phyloP scores from a whole-genome alignment of 2,797 vertebrate genomes.

The Diceros bicornis region DNA sequence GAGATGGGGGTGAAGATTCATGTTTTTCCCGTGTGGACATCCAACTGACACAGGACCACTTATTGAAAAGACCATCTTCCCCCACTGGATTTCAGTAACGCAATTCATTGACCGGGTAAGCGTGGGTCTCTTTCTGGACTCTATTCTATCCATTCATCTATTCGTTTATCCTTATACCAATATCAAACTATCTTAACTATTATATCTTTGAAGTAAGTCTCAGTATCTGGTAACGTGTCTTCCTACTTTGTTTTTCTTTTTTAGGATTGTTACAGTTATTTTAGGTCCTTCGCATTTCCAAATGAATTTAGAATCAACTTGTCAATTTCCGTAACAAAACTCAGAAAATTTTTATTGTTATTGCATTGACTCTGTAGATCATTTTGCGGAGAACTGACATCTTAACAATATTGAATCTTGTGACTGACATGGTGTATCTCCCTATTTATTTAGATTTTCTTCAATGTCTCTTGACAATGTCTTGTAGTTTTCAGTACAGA shows the following conservation, averaged over 20 bases:
- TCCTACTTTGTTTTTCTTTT: conserved; percentile 20
- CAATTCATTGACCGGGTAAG: no score
- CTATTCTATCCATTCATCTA: not conserved
- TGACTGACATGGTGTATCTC: not conserved
- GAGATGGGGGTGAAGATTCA: not conserved
- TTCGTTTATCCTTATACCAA: not conserved
- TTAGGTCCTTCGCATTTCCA: conserved; percentile 19
- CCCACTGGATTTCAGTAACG: not conserved
- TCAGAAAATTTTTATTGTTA: not conserved
- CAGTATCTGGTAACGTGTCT: not conserved
- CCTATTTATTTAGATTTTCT: not conserved
- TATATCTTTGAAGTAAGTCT: not conserved
- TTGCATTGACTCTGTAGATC: not conserved
- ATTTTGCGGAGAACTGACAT: not conserved
- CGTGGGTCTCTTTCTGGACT: not conserved
- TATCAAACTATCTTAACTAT: not conserved
- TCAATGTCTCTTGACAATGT: not conserved
- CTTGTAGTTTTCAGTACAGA: not conserved
- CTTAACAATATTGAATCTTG: not conserved
- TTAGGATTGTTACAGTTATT: not conserved
- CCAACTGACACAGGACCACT: not conserved
- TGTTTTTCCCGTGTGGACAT: not conserved
- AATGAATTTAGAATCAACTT: not conserved
- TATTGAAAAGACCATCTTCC: not conserved
- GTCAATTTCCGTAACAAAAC: not conserved